Evolutionary conservation across 2,888 invertebrate species (phyloP), one percentile per base, ranked within the genome.

Genomic region (Caenorhabditis angaria): DNA sequence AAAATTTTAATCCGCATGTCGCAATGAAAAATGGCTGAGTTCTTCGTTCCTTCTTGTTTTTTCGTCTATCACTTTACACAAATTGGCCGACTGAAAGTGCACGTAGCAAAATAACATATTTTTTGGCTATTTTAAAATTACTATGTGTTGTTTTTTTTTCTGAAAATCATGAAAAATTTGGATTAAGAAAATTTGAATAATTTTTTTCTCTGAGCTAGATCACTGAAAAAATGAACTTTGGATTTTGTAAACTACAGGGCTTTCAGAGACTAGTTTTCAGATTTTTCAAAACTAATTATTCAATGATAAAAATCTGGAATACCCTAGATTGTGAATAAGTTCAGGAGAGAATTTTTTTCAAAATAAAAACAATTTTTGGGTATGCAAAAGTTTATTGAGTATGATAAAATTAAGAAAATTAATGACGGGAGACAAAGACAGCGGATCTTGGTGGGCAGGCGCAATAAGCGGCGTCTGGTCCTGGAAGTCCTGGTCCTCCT

Each of bases 391-490:
- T 41, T 41, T 41, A 41, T 41, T 41, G 41, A 41, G 3, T 10
- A 12, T 50, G 6, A 22, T 4, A 22, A 50, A 50, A 50, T 32
- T 3, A 32, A 12, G 18, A 2, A 10, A 18, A 27, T 59, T 59
- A 59, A 48, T 59, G 59, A 59, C 59, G 59, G 25, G 60, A 60
- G 27, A 78, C 66, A 53, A 76, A 78, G 48, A 74, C 76, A 57
- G 71, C 65, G 63, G 74, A 74, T 63, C 79, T 63, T 63, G 80
- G 76, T 66, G 80, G 80, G 71, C 80, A 80, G 50, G 80, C 77
- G 55, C 80, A 80, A 63, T 80, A 80, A 47, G 80, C 80, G 61
- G 80, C 80, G 53, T 80, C 80, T 66, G 61, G 77, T 71, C 80
- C 80, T 61, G 80, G 80, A 59, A 71, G 74, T 67, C 80, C 80